phyloP scores from a whole-genome alignment of 1,140 invertebrate genomes.

The Nilaparvata lugens region DNA sequence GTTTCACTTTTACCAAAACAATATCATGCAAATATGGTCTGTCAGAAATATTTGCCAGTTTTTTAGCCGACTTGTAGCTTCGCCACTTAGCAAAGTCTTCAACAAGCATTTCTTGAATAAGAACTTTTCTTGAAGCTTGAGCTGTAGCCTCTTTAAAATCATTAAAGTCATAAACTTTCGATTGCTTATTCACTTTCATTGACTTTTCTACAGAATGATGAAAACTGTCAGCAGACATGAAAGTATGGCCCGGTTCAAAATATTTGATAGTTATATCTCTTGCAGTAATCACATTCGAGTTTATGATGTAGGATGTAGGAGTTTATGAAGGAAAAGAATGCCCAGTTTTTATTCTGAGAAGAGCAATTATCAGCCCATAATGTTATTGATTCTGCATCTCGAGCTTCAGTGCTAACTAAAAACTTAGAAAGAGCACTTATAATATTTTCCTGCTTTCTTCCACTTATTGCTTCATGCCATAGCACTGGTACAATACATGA shows the following conservation, averaged over 20 bases:
- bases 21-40: too few relatives aligned
- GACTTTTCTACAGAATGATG: slow-evolving; percentile 19
- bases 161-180: too few relatives aligned
- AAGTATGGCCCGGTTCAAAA: slow-evolving; percentile 29
- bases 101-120: too few relatives aligned
- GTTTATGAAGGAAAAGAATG: slow-evolving; percentile 13
- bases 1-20: too few relatives aligned
- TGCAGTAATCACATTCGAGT: slow-evolving; percentile 27
- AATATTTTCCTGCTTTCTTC: slow-evolving; percentile 27
- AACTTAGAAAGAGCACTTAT: slow-evolving; percentile 16
- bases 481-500: background rate
- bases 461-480: slow-evolving; percentile 15
- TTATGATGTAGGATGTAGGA: slow-evolving; percentile 16
- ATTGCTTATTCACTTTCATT: too few relatives aligned
- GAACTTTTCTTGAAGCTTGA: too few relatives aligned
- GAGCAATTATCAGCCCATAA: slow-evolving; percentile 27
- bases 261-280: slow-evolving; percentile 20
- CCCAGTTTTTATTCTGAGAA: slow-evolving; percentile 22
- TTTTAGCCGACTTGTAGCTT: too few relatives aligned
- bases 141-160: too few relatives aligned
- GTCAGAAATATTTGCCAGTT: too few relatives aligned
- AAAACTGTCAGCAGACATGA: slow-evolving; percentile 31
- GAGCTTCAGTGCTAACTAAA: background rate
- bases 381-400: slow-evolving; percentile 12
- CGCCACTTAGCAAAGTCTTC: too few relatives aligned